A percentile compares a stretch with the other conserved stretches of the same genome.
Evolutionary conservation across 2,113 vertebrate genomes (phyloP).

Genomic region (Muntiacus reevesi): DNA sequence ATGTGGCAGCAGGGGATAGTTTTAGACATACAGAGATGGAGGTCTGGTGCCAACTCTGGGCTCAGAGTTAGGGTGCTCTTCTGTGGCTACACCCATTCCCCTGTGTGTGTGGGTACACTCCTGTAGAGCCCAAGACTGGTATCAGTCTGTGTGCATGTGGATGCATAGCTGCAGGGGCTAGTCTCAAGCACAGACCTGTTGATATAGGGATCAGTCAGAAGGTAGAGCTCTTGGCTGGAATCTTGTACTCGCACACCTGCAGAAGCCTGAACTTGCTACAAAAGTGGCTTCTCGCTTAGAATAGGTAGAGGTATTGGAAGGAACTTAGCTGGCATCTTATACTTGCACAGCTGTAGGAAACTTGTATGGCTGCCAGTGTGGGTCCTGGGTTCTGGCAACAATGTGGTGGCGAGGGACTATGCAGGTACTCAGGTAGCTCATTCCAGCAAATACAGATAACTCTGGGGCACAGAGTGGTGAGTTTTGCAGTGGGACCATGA

Average conservation of each 20-base stretch:
- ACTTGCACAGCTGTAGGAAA: rapidly evolving
- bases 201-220: neutral
- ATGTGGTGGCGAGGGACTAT: neutral
- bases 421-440: neutral
- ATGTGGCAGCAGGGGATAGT: neutral
- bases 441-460: neutral
- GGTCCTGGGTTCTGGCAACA: neutral
- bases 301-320: neutral
- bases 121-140: neutral
- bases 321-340: neutral
- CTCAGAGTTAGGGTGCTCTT: neutral
- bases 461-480: neutral
- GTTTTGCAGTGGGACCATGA: neutral
- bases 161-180: neutral
- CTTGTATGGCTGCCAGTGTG: neutral
- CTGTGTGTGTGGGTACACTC: neutral
- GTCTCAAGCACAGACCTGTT: too few species aligned
- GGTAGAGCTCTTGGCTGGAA: neutral
- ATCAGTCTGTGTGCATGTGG: neutral
- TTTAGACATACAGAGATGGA: neutral
- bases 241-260: neutral
- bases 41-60: neutral
- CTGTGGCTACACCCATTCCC: neutral
- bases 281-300: neutral
- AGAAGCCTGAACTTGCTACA: neutral